Percentiles rank a stretch among this genome's conserved stretches.
Evolutionary conservation across 1,140 invertebrate genomes (phyloP).

Genomic region (Sycobia sp.): DNA sequence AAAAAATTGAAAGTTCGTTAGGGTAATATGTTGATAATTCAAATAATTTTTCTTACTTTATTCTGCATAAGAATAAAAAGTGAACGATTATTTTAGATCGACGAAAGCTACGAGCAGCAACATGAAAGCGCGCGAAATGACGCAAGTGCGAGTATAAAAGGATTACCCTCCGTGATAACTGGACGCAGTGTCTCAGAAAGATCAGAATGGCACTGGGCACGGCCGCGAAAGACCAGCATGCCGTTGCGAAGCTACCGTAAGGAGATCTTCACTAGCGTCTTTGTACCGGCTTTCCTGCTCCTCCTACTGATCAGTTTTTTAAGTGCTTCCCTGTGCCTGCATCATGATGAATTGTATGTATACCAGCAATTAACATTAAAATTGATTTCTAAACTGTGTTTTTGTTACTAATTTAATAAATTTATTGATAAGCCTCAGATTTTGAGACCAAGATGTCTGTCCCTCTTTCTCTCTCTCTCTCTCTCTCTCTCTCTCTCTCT

Average conservation of each 20-base stretch:
- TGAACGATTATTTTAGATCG: no score
- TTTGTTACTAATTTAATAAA: no score
- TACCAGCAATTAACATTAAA: constrained; percentile 2
- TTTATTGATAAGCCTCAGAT: no score
- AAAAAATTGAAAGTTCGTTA: no score
- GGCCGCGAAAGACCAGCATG: constrained; percentile 65
- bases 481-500: no score
- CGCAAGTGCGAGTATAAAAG: constrained; percentile 54
- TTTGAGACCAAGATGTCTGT: no score
- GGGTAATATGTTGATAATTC: no score
- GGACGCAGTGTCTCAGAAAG: constrained; percentile 35
- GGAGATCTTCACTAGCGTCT: constrained; percentile 74
- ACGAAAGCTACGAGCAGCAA: constrained; percentile 42
- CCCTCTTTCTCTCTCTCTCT: no score
- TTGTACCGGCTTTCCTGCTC: constrained; percentile 72
- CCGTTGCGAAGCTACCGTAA: constrained; percentile 73
- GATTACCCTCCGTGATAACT: constrained; percentile 45
- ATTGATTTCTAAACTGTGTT: no score
- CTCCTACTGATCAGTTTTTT: constrained; percentile 70
- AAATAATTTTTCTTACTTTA: no score
- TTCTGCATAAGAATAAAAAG: no score
- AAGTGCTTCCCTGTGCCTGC: constrained; percentile 76
- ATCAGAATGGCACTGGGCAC: constrained; percentile 62
- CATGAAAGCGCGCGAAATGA: constrained; percentile 50
- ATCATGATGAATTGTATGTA: constrained; percentile 80